Percentiles rank a stretch among this genome's conserved stretches.
Evolutionary conservation across 1,140 invertebrate species (phyloP).

Genomic region (Metaphire vulgaris): DNA sequence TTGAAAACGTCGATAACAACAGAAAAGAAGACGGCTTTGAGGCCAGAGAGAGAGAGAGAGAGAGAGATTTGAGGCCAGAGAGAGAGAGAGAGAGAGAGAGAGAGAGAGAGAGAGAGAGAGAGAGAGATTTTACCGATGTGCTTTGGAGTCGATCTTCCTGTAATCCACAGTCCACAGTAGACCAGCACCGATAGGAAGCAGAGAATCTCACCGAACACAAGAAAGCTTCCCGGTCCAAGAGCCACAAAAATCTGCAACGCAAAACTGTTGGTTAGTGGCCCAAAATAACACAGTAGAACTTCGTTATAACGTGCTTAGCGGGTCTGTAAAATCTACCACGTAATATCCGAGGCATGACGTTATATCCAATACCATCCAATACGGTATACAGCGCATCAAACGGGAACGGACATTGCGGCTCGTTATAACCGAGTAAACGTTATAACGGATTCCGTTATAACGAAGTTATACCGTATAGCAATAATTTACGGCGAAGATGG

Average conservation of each 20-base stretch:
- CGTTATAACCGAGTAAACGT: no score
- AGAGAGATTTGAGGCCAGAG: no score
- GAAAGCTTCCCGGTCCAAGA: slow-evolving; percentile 47
- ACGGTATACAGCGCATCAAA: not conserved
- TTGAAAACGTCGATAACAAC: no score
- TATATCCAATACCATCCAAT: no score
- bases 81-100: not conserved
- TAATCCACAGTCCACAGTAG: slow-evolving; percentile 41
- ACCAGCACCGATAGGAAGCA: slow-evolving; percentile 45
- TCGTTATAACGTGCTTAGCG: no score
- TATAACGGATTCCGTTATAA: not conserved
- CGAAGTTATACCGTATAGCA: no score
- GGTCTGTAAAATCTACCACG: no score
- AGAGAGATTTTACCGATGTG: slow-evolving; percentile 50
- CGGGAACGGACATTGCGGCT: not conserved
- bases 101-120: not conserved
- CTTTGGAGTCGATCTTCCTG: slow-evolving; percentile 46
- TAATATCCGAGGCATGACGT: no score
- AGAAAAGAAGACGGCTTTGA: not conserved
- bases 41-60: not conserved
- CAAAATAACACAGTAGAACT: no score
- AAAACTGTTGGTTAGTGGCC: not conserved
- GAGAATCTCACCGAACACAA: slow-evolving; percentile 48
- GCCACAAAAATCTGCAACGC: slow-evolving; percentile 48
- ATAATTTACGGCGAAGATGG: no score